Conservation (phyloP, 2,113 vertebrate genomes). For the Alectura lathami region DNA sequence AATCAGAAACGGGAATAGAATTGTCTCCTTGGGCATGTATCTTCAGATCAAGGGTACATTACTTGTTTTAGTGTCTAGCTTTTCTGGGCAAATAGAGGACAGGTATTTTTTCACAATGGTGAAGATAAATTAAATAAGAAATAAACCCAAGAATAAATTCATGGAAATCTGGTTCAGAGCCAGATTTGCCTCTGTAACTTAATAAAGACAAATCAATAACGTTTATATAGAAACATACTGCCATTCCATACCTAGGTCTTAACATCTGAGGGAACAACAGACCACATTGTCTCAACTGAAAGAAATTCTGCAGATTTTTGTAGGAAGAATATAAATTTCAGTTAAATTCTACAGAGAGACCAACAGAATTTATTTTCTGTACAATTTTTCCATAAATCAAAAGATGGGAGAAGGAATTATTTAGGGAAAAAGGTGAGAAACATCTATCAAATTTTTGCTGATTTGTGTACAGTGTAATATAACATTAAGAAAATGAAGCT, state of each 20-base stretch:
- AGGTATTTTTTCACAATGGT: neutral
- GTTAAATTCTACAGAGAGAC: neutral
- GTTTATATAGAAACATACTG: neutral
- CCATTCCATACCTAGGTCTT: neutral
- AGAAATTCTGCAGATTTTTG: neutral
- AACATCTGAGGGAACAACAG: neutral
- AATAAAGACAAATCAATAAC: neutral
- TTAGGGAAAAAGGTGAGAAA: neutral
- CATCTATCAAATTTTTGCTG: neutral
- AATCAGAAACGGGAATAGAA: neutral
- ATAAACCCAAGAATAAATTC: neutral
- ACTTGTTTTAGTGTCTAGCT: neutral
- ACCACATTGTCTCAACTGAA: neutral
- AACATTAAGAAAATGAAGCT: neutral
- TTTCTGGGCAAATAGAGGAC: neutral
- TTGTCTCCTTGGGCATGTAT: rapidly evolving
- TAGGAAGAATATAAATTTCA: neutral
- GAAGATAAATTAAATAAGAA: neutral
- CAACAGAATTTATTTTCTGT: neutral
- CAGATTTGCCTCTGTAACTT: neutral
- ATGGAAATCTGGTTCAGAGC: neutral
- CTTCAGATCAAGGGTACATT: neutral
- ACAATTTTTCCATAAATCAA: neutral
- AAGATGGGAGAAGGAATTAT: neutral
- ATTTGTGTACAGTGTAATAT: neutral